phyloP scores from a whole-genome alignment of 2,113 vertebrate species.

The Anas platyrhynchos region DNA sequence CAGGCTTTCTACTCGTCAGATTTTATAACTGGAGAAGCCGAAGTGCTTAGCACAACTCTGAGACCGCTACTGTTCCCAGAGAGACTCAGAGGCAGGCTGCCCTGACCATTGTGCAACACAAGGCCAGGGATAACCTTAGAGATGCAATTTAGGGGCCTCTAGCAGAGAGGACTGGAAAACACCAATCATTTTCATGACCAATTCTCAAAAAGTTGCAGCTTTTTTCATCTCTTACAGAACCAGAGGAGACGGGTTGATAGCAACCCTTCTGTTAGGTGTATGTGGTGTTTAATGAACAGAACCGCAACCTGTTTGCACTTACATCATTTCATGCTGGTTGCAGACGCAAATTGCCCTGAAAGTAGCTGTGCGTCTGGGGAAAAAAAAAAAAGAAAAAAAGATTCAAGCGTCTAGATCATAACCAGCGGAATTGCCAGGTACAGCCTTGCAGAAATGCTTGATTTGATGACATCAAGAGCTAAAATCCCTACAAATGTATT shows the following conservation, averaged over 20 bases:
- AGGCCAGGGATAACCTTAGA: neutral
- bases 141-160: neutral
- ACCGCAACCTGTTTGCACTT: neutral
- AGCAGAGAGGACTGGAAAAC: neutral
- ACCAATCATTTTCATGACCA: neutral
- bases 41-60: neutral
- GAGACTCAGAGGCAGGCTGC: no score
- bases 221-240: neutral
- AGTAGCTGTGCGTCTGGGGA: neutral
- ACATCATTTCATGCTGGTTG: accelerated
- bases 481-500: neutral
- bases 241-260: neutral
- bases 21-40: neutral
- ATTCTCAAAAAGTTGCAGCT: neutral
- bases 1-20: neutral
- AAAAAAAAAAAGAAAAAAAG: neutral
- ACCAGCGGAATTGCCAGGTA: neutral
- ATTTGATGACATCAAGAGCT: neutral
- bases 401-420: neutral
- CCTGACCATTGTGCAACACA: accelerated
- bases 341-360: neutral
- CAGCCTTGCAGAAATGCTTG: neutral
- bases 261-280: neutral
- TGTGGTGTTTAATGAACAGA: neutral
- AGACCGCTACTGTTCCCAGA: neutral